Base-by-base conservation (phyloP, 2,888 invertebrate genomes). In the Pollenia labialis region DNA sequence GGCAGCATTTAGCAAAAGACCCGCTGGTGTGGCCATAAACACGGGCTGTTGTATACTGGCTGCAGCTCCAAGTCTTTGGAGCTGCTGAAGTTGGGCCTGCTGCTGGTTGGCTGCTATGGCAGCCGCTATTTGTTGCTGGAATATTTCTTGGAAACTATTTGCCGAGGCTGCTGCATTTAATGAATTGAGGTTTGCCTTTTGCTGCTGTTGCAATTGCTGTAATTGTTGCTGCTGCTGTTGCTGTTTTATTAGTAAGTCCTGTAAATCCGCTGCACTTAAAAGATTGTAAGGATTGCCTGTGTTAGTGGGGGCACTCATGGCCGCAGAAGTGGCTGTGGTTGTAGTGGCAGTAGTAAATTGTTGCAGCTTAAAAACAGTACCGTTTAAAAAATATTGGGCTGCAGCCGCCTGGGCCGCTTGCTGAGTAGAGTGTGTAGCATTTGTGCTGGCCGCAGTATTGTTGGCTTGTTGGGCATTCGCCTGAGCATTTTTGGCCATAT, bases 301-400 rank as follows among this genome's bases (percentile, higher is more conserved):
- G 3, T 88, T 85, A n/a, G 90, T 85, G 3, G 91, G 85, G 0
- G 91, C 89, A 10, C 90, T 90, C 16, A 92, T 89, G 1, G 91
- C 91, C 2, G 92, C 91, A 0, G 92, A 91, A 10, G 92, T 92
- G 9, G 92, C 92, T 8, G 92, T 92, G 12, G 92, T 92, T 8
- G 92, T 92, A 0, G 92, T 92, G 12, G 92, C 92, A 0, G 92
- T 92, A 1, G 92, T 92, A 62, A 92, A 92, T 84, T 92, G 92
- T 44, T 93, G 93, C 79, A 93, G 86, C 89, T 93, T 93, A 60
- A 93, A 93, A 16, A 93, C 93, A 42, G 93, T 93, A 11, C 93
- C 93, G 64, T 93, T 93, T 44, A 93, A 90, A 81, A 93, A 93
- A 81, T 93, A 93, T 83, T 93, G 93, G 0, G 92, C 92, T 7